phyloP scores from a whole-genome alignment of 2,113 vertebrate genomes.

The Saguinus imperator region DNA sequence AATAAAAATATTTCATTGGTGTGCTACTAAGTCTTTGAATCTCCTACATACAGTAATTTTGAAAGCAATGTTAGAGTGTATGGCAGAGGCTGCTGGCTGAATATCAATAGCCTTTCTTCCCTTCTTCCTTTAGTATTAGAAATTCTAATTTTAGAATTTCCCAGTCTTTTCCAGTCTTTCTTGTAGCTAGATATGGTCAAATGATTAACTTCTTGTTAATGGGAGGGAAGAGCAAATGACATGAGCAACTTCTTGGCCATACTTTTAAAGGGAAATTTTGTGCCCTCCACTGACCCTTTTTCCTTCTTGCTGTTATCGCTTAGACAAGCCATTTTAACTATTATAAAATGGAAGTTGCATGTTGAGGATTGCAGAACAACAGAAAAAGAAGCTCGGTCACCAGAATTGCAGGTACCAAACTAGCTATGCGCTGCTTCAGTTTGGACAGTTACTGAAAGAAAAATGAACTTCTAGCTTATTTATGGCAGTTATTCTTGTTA shows the following conservation, averaged over 20 bases:
- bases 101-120: not conserved
- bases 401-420: not conserved
- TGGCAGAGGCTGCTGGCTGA: not conserved
- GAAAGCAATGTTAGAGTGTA: not conserved
- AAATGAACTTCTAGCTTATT: not conserved
- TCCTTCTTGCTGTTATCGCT: not conserved
- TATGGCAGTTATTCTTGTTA: not conserved
- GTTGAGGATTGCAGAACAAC: not conserved
- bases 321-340: not conserved
- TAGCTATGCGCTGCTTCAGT: not conserved
- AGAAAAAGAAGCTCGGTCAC: not conserved
- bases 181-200: not conserved
- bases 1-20: not conserved
- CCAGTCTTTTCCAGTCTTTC: not conserved
- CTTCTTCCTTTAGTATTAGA: not conserved
- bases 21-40: not conserved
- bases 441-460: not conserved
- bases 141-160: slow-evolving; percentile 24
- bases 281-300: not conserved
- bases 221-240: not conserved
- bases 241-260: not conserved
- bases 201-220: not conserved
- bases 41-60: not conserved
- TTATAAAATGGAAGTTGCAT: not conserved
- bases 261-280: not conserved